A percentile compares a stretch with the other conserved stretches of the same genome.
Evolutionary conservation across 2,113 vertebrate species (phyloP).

Genomic region (Uropsilus gracilis): DNA sequence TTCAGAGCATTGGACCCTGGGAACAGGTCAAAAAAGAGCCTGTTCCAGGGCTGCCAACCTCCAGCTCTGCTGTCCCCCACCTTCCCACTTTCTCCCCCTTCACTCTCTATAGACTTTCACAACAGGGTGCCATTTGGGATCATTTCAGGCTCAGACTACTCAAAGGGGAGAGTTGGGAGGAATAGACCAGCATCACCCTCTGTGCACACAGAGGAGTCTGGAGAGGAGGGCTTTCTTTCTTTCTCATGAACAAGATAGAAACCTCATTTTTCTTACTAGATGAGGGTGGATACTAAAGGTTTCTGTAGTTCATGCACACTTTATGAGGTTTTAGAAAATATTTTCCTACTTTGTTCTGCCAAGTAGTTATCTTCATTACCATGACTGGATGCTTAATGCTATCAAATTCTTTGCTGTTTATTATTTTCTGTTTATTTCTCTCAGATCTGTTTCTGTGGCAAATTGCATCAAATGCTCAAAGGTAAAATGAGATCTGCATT

Average conservation of each 20-base stretch:
- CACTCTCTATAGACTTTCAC: no score
- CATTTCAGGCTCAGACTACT: not conserved
- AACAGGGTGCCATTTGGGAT: no score
- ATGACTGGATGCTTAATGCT: not conserved
- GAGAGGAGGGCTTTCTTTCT: not conserved
- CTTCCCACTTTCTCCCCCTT: no score
- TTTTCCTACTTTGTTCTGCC: not conserved
- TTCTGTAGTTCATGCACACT: not conserved
- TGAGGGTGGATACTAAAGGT: not conserved
- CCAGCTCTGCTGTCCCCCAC: not conserved
- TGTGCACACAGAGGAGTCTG: not conserved
- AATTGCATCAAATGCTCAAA: not conserved
- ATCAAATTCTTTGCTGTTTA: not conserved
- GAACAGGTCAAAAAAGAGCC: not conserved
- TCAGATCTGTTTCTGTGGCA: not conserved
- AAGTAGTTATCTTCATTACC: not conserved
- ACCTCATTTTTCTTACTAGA: not conserved
- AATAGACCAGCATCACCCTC: not conserved
- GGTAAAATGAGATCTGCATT: not conserved
- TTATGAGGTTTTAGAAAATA: not conserved
- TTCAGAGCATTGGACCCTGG: not conserved
- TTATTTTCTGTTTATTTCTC: conserved; percentile 11
- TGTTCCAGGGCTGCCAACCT: not conserved
- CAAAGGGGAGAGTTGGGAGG: not conserved
- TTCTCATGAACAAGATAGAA: not conserved